Evolutionary conservation across 2,888 invertebrate genomes (phyloP), one percentile per base, ranked within the genome.

Genomic region (Macrosoma leucophasiata): DNA sequence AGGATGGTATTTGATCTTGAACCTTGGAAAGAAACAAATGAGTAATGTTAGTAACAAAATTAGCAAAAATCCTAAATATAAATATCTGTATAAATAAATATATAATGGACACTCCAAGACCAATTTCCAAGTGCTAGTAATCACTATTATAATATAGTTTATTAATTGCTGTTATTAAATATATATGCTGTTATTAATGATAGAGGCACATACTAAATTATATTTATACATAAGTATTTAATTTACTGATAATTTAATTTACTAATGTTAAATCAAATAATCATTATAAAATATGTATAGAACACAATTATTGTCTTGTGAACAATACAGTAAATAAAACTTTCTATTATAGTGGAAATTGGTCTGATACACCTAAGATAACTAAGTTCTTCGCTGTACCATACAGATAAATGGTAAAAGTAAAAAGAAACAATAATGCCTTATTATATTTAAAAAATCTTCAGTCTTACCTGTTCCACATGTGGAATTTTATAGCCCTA

Each of bases 1-100:
- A 2, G 99, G 99, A 74, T 99, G 98, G 67, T 98, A 99, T 86
- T 98, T 98, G 55, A 94, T 91, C 84, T 97, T 97, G 88, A 99
- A 99, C 98, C 99, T 99, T 84, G 37, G 65, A 52, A 48, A 50
- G 50, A 62, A 62, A 48, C n/a, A n/a, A n/a, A n/a, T n/a, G n/a
- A n/a, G n/a, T n/a, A n/a, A n/a, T n/a, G n/a, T n/a, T n/a, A n/a
- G n/a, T n/a, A n/a, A n/a, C n/a, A n/a, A n/a, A n/a, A n/a, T n/a
- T n/a, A n/a, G n/a, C n/a, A n/a, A n/a, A n/a, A n/a, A n/a, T n/a
- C n/a, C n/a, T n/a, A n/a, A n/a, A n/a, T n/a, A n/a, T n/a, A 22
- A 15, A 27, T 8, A 18, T 14, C 13, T 23, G 11, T 12, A 13
- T 23, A 24, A 22, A 19, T 13, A 36, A 18, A 18, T 13, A n/a